Evolutionary conservation across 2,888 invertebrate genomes (phyloP), one percentile per base, ranked within the genome.

Genomic region (Branchellion lobata): DNA sequence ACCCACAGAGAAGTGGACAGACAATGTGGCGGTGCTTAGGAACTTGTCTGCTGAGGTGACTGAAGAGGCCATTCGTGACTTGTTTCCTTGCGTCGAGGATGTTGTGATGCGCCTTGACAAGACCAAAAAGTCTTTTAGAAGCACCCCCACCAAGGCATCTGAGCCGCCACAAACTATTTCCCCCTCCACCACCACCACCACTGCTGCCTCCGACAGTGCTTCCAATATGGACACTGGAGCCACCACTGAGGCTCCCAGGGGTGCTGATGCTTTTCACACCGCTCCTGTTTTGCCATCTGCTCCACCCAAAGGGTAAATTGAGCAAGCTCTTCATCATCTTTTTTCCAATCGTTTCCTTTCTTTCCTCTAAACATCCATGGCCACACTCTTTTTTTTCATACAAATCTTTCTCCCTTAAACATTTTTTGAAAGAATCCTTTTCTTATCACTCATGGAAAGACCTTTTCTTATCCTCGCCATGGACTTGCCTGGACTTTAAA

Each of bases 1-100:
- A 77, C 34, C 53, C 53, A 34, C 80, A 80, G 80, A 80, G 53
- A 36, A 65, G 36, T 80, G 80, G 80, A 76, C 80, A n/a, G 80
- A 80, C 77, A 80, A 77, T 36, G 61, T 80, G 34, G 76, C 75
- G 29, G 34, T 80, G 68, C 36, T 80, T 34, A 80, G 47, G 75
- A 76, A 80, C 68, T 53, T 80, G 36, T 33, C 71, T 27, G 53
- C 68, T 21, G 80, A 80, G 33, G 77, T 77, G 29, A 76, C 36
- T 34, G 69, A 68, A 53, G 80, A 80, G 51, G 29, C 76, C 47
- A 57, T 80, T 33, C 76, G 51, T 24, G 77, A 80, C 33, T 51
- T 77, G 31, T 80, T 76, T 71, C 77, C 80, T 21, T 29, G 68
- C 24, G 80, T 65, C 33, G 80, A 80, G 40, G 77, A 80, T 33